Evolutionary conservation across 2,113 vertebrate species (phyloP).

Genomic region (Bolborhynchus lineola): DNA sequence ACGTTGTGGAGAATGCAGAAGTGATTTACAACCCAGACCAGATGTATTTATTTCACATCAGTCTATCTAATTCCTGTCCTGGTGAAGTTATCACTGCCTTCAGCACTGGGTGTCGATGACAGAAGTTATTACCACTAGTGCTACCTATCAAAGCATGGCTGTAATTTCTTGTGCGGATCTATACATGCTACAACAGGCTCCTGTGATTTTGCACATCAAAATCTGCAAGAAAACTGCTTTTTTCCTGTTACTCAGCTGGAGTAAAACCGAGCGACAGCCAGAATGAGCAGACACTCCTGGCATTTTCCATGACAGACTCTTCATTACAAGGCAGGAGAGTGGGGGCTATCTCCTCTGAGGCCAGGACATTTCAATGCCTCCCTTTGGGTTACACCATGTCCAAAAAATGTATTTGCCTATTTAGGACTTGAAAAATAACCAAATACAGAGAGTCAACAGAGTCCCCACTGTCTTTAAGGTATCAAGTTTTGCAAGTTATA

Average conservation of each 20-base stretch:
- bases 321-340: slow-evolving; percentile 28
- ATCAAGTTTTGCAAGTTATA: background rate
- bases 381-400: background rate
- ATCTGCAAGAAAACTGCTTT: background rate
- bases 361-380: background rate
- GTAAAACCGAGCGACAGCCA: background rate
- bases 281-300: slow-evolving; percentile 13
- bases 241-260: slow-evolving; percentile 13
- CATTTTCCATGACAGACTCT: background rate
- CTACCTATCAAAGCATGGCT: background rate
- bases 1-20: background rate
- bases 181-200: slow-evolving; percentile 36
- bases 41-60: slow-evolving; percentile 12
- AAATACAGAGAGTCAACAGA: background rate
- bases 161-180: background rate
- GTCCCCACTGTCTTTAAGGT: background rate
- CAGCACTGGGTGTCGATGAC: background rate
- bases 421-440: background rate
- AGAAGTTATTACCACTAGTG: background rate
- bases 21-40: background rate
- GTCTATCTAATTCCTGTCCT: slow-evolving; percentile 1
- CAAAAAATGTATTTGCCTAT: background rate
- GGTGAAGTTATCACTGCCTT: background rate
- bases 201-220: slow-evolving; percentile 31
- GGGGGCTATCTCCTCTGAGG: background rate